phyloP scores from a whole-genome alignment of 2,888 invertebrate genomes.

The Ormia ochracea region DNA sequence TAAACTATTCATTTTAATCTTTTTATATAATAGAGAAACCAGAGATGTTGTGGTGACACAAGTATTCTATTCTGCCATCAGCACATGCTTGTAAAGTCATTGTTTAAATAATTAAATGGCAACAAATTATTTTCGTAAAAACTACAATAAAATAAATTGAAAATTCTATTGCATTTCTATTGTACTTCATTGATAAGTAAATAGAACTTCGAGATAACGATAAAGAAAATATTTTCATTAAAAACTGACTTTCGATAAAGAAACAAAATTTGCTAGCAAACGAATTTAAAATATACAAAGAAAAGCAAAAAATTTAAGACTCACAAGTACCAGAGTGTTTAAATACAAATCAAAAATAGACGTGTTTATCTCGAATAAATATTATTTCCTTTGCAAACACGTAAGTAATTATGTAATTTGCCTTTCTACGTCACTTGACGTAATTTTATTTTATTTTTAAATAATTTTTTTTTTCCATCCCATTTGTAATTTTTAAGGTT shows the following conservation, averaged over 20 bases:
- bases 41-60: no score
- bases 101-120: not conserved
- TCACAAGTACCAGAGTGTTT: no score
- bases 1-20: no score
- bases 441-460: constrained; percentile 8
- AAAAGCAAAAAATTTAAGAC: no score
- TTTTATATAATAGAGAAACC: no score
- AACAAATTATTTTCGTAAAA: not conserved
- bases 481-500: constrained; percentile 45
- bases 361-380: not conserved
- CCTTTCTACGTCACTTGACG: constrained; percentile 45
- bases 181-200: not conserved
- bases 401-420: constrained; percentile 59
- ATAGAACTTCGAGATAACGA: not conserved
- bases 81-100: no score
- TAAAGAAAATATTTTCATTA: not conserved
- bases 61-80: no score
- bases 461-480: not conserved
- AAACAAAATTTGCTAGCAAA: not conserved
- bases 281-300: not conserved
- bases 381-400: constrained; percentile 13
- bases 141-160: not conserved
- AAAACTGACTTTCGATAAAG: not conserved
- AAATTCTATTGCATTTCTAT: not conserved
- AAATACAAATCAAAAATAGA: no score